These are phyloP conservation scores for Riparia riparia DNA, from an alignment of 2,113 vertebrate species.

Conservation along the genomic window DNA sequence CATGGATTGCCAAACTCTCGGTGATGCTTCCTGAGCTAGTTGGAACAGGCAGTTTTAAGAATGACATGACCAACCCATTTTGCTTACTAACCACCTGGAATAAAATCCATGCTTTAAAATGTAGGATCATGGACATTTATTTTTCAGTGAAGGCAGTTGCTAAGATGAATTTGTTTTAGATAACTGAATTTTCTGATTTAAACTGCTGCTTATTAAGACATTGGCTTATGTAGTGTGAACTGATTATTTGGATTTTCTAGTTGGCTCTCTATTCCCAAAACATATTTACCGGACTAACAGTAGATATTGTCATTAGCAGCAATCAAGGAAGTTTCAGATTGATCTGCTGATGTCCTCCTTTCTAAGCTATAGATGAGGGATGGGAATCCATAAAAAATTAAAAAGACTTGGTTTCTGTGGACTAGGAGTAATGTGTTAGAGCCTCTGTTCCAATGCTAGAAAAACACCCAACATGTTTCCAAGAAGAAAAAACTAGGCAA, in stretches of 20 bases:
- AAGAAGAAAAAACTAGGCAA: not conserved
- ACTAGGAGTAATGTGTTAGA: not conserved
- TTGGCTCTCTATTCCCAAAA: not conserved
- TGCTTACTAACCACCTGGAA: not conserved
- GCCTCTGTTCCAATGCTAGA: not conserved
- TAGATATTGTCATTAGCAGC: not conserved
- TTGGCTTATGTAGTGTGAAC: not conserved
- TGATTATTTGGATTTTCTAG: not conserved
- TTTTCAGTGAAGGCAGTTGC: not conserved
- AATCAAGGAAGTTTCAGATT: not conserved
- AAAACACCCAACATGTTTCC: not conserved
- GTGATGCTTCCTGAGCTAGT: not conserved
- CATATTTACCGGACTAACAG: rapidly evolving
- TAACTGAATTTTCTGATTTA: not conserved
- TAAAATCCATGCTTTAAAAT: not conserved
- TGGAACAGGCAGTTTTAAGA: not conserved
- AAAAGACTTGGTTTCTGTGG: not conserved
- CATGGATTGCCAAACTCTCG: not conserved
- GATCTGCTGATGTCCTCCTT: not conserved
- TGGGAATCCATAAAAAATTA: not conserved
- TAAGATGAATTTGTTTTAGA: not conserved
- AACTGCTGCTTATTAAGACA: not conserved
- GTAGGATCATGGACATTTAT: not conserved
- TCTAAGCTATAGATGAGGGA: not conserved
- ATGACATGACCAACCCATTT: not conserved